Conservation (phyloP, 1,140 invertebrate species). For the Paralvinella palmiformis region DNA sequence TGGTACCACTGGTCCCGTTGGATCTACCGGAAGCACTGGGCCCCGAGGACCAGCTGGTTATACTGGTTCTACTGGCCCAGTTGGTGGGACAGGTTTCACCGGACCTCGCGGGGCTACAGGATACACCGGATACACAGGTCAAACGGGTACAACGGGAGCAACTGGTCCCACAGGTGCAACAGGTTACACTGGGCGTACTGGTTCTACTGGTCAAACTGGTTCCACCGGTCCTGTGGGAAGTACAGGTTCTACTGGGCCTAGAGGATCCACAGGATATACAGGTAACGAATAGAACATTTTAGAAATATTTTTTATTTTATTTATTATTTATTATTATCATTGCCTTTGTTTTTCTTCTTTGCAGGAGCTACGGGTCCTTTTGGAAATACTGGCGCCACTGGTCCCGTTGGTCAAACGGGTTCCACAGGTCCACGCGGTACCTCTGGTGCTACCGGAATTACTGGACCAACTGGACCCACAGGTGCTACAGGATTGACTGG, state of each 20-base stretch:
- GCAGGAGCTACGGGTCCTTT: constrained; percentile 8
- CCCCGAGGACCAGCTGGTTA: constrained; percentile 10
- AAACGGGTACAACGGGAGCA: constrained; percentile 20
- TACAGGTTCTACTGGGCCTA: constrained; percentile 51
- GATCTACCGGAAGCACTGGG: constrained; percentile 12
- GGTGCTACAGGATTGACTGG: constrained; percentile 17
- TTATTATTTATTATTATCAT: constrained; percentile 5
- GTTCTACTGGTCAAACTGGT: constrained; percentile 20
- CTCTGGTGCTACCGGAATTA: neutral
- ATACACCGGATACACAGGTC: constrained; percentile 23
- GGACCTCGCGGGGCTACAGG: constrained; percentile 9
- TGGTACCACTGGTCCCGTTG: constrained; percentile 7
- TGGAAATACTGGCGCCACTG: constrained; percentile 5
- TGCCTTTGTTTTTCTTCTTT: too few species aligned
- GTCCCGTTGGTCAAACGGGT: neutral
- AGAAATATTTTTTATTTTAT: neutral
- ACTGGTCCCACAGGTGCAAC: constrained; percentile 17
- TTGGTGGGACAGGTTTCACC: constrained; percentile 5
- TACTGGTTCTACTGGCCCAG: constrained; percentile 5
- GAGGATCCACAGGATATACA: constrained; percentile 9
- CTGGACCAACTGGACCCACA: constrained; percentile 2
- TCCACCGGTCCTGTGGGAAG: constrained; percentile 21
- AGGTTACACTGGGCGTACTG: constrained; percentile 17
- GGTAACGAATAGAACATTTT: constrained; percentile 12
- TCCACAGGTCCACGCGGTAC: neutral